Conservation (phyloP, 2,888 invertebrate species). For the Acanthosepion lycidas region DNA sequence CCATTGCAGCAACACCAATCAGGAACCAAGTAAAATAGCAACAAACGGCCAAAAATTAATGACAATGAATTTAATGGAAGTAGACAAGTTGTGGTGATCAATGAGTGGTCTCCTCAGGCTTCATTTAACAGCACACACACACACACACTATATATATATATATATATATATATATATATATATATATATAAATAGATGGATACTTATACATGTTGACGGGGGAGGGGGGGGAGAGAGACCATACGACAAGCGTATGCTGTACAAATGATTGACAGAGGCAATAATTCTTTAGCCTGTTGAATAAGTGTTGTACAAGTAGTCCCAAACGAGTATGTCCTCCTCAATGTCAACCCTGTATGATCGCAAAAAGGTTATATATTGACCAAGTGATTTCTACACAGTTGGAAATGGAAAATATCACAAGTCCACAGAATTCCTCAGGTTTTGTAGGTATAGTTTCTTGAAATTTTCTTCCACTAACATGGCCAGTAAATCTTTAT, state of each 20-base stretch:
- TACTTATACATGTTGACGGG: background rate
- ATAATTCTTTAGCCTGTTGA: slow-evolving; percentile 38
- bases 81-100: slow-evolving; percentile 34
- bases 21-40: slow-evolving; percentile 43
- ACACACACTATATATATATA: too few relatives aligned
- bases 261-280: slow-evolving; percentile 33
- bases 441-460: background rate
- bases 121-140: background rate
- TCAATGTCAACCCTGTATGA: slow-evolving; percentile 41
- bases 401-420: slow-evolving; percentile 34
- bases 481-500: slow-evolving; percentile 35
- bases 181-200: background rate
- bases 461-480: slow-evolving; percentile 21
- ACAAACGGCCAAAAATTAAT: slow-evolving; percentile 40
- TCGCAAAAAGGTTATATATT: background rate
- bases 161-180: too few relatives aligned
- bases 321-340: background rate
- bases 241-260: slow-evolving; percentile 34
- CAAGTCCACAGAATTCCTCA: slow-evolving; percentile 39
- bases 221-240: background rate
- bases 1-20: slow-evolving; percentile 42
- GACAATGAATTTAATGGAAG: slow-evolving; percentile 45
- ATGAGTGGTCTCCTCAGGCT: slow-evolving; percentile 40
- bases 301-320: background rate
- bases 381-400: background rate